Conservation (phyloP, 1,140 invertebrate species). For the Zaprionus kolodkinae region DNA sequence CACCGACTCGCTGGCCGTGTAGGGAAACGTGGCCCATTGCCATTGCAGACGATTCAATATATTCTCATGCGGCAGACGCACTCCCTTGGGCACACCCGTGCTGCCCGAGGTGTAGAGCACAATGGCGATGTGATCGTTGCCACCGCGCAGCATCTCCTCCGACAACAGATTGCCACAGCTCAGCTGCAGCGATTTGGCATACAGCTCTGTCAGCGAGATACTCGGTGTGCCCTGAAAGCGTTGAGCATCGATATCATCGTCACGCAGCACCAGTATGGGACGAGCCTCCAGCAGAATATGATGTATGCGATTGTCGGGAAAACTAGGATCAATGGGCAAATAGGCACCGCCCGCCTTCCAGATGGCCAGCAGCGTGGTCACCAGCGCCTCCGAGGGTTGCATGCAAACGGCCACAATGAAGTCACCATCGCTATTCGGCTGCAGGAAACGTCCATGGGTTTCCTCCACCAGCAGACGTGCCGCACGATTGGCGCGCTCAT, state of each 20-base stretch:
- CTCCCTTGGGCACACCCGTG: conserved; percentile 96
- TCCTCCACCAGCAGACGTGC: conserved; percentile 85
- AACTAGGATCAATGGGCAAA: conserved; percentile 91
- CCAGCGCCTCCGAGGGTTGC: conserved; percentile 89
- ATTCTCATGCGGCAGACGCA: conserved; percentile 91
- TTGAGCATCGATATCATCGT: conserved; percentile 84
- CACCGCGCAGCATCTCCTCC: conserved; percentile 68
- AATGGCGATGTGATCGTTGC: conserved; percentile 87
- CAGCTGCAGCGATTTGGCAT: conserved; percentile 65
- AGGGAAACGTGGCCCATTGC: conserved; percentile 93
- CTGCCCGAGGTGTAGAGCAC: conserved; percentile 97
- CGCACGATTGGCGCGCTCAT: conserved; percentile 86
- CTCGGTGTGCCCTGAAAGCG: conserved; percentile 67
- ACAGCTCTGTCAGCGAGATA: conserved; percentile 65
- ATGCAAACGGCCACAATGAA: conserved; percentile 91
- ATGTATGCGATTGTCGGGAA: conserved; percentile 89
- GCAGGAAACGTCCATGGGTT: conserved; percentile 75
- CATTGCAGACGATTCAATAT: conserved; percentile 92
- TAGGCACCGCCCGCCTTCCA: conserved; percentile 93
- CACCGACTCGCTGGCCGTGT: conserved; percentile 86
- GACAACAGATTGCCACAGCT: conserved; percentile 62
- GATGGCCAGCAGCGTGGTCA: conserved; percentile 89
- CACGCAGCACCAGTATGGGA: conserved; percentile 89
- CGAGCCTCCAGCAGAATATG: conserved; percentile 91
- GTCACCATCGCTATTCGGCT: conserved; percentile 87